Evolutionary conservation across 2,888 invertebrate species (phyloP).

Genomic region (Drosophila koepferae): DNA sequence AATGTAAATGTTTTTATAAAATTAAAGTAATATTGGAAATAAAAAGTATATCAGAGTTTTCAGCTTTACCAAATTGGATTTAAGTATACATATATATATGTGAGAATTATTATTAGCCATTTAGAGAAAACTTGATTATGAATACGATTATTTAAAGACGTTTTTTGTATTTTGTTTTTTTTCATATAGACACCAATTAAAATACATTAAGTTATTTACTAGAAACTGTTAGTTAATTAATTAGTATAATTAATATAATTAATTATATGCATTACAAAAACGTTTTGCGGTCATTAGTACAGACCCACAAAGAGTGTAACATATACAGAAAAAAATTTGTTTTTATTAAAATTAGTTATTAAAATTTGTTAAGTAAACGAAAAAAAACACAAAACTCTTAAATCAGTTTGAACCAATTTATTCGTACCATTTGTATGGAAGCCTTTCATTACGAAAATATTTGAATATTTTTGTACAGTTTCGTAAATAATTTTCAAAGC

Average conservation of each 20-base stretch:
- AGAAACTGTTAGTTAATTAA: conserved; percentile 47
- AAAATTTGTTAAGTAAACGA: conserved; percentile 44
- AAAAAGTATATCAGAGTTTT: not conserved
- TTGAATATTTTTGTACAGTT: conserved; percentile 45
- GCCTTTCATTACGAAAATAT: conserved; percentile 75
- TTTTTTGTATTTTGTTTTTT: conserved; percentile 13
- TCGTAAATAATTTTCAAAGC: conserved; percentile 45
- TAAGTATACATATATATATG: conserved; percentile 16
- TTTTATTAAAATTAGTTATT: conserved; percentile 24
- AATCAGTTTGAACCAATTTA: conserved; percentile 80
- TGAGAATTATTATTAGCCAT: conserved; percentile 20
- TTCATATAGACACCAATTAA: conserved; percentile 58
- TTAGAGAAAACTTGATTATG: conserved; percentile 37
- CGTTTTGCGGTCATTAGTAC: conserved; percentile 51
- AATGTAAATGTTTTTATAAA: conserved; percentile 26
- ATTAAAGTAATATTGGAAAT: not conserved
- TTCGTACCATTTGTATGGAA: conserved; percentile 85
- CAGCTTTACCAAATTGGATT: conserved; percentile 17
- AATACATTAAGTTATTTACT: conserved; percentile 54
- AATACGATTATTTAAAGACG: conserved; percentile 41
- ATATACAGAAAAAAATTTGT: conserved; percentile 50
- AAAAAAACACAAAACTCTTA: conserved; percentile 39
- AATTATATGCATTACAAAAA: conserved; percentile 50
- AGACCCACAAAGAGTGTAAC: conserved; percentile 67
- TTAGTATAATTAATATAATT: conserved; percentile 31